phyloP scores from a whole-genome alignment of 2,888 invertebrate genomes.

The Drosophila niveifrons region DNA sequence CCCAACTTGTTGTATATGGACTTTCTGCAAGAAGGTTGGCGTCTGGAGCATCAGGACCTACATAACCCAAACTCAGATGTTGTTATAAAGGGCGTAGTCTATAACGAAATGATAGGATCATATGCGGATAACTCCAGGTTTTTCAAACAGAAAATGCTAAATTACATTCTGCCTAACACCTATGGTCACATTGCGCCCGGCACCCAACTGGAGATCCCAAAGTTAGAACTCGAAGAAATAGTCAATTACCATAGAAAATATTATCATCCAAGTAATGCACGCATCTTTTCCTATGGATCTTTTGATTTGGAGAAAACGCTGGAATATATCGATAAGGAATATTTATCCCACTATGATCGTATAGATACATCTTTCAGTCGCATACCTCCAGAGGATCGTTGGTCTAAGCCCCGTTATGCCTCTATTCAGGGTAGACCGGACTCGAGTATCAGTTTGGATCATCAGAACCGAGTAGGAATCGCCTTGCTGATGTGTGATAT shows the following conservation, averaged over 20 bases:
- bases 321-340: conserved; percentile 90
- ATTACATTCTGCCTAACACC: conserved; percentile 91
- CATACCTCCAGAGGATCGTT: conserved; percentile 91
- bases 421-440: conserved; percentile 91
- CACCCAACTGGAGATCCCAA: conserved; percentile 94
- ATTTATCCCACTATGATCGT: conserved; percentile 88
- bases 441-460: conserved; percentile 91
- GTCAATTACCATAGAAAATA: conserved; percentile 93
- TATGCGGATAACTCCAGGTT: conserved; percentile 95
- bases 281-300: conserved; percentile 96
- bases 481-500: conserved; percentile 93
- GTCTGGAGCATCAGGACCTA: conserved; percentile 92
- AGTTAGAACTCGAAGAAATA: conserved; percentile 91
- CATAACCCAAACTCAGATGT: conserved; percentile 91
- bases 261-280: conserved; percentile 96
- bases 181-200: conserved; percentile 96
- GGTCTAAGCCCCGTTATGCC: conserved; percentile 88
- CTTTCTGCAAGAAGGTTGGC: conserved; percentile 98
- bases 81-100: conserved; percentile 96
- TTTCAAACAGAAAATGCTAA: conserved; percentile 91
- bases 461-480: conserved; percentile 94
- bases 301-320: conserved; percentile 92
- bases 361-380: conserved; percentile 88
- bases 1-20: conserved; percentile 93
- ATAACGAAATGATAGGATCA: conserved; percentile 99